phyloP scores from a whole-genome alignment of 2,888 invertebrate genomes.

The Panorpa germanica region DNA sequence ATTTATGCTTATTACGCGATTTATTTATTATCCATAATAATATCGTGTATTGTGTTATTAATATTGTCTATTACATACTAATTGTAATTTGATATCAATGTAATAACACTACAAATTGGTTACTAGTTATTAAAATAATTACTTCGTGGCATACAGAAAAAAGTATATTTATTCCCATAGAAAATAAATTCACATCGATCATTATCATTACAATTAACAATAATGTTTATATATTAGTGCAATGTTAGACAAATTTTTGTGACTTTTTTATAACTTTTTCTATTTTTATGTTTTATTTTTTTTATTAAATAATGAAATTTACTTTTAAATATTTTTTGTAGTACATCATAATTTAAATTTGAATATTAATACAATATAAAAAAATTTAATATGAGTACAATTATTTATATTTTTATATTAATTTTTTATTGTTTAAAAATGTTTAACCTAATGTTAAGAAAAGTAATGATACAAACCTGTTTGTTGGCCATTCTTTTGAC shows the following conservation, averaged over 20 bases:
- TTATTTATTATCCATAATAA: too few species aligned
- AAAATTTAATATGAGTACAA: constrained; percentile 12
- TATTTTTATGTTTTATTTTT: constrained; percentile 10
- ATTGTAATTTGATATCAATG: too few species aligned
- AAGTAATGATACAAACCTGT: constrained; percentile 35
- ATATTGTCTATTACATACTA: too few species aligned
- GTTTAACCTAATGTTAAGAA: constrained; percentile 19
- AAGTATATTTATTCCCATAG: too few species aligned
- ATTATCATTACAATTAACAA: constrained; percentile 6
- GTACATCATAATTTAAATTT: constrained; percentile 12
- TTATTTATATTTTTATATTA: constrained; percentile 10
- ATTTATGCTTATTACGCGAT: too few species aligned
- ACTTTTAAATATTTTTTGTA: constrained; percentile 12
- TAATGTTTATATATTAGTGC: constrained; percentile 9
- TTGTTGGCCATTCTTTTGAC: constrained; percentile 22
- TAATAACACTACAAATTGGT: too few species aligned
- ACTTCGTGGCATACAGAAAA: too few species aligned
- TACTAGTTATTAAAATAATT: constrained; percentile 5
- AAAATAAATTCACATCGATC: too few species aligned
- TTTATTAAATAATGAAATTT: constrained; percentile 12
- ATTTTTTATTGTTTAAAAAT: constrained; percentile 9
- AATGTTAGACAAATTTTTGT: constrained; percentile 9
- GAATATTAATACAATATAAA: constrained; percentile 13
- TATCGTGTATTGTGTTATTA: too few species aligned
- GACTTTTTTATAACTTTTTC: constrained; percentile 8